A percentile compares a stretch with the other conserved stretches of the same genome.
phyloP scores from a whole-genome alignment of 2,113 vertebrate species.

The Cygnus buccinator region DNA sequence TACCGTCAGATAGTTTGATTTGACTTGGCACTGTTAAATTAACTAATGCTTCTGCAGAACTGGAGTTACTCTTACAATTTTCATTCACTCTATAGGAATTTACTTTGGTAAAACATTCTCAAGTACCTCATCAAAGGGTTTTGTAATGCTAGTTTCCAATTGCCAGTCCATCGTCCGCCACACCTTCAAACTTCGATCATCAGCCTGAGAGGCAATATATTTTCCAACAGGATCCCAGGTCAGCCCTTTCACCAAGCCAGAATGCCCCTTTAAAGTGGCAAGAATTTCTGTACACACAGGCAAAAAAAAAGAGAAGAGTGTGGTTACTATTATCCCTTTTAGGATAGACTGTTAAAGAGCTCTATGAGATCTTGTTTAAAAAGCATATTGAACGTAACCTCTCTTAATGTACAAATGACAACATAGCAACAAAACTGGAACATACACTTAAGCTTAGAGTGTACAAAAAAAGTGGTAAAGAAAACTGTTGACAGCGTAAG shows the following conservation, averaged over 20 bases:
- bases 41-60: not conserved
- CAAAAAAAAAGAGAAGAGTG: not conserved
- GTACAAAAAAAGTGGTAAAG: not conserved
- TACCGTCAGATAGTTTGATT: not conserved
- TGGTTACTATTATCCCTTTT: not conserved
- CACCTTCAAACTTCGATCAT: conserved; percentile 95
- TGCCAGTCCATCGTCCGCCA: conserved; percentile 99
- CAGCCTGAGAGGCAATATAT: conserved; percentile 97
- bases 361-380: not conserved
- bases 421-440: not conserved
- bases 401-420: not conserved
- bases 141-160: conserved; percentile 95
- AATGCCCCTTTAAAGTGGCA: conserved; percentile 91
- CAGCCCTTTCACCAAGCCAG: conserved; percentile 94
- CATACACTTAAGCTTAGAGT: not conserved
- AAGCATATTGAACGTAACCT: not conserved
- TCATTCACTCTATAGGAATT: not conserved
- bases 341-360: not conserved
- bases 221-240: conserved; percentile 99
- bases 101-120: not conserved
- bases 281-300: conserved; percentile 85
- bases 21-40: not conserved
- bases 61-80: not conserved
- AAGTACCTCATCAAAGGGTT: conserved; percentile 94
- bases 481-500: not conserved